Evolutionary conservation across 2,888 invertebrate species (phyloP), one percentile per base, ranked within the genome.

Genomic region (Magallana nippona): DNA sequence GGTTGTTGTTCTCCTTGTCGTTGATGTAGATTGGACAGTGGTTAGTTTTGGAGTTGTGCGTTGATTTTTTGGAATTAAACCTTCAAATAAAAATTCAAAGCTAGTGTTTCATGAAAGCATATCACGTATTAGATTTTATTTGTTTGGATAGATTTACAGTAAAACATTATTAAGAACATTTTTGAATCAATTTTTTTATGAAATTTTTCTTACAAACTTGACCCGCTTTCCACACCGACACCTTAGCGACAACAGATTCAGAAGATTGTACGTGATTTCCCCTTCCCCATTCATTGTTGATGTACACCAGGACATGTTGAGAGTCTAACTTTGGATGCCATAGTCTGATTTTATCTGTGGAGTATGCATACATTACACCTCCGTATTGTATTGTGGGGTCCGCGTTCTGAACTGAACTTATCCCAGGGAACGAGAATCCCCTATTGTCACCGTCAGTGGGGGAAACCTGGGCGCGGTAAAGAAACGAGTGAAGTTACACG

Each of bases 291-390:
- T 82, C 71, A 71, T 55, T 56, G 71, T 55, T 82, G 55, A 82
- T 55, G 55, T 82, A 71, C n/a, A 82, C 56, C 8, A 82, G 82
- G 56, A 22, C 56, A n/a, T 55, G 55, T 13, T 55, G 44, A 17
- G 27, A 19, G 11, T 55, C 27, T 44, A 82, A 56, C 11, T 55
- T 22, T n/a, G 82, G 82, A 19, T 19, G 78, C 78, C 78, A 82
- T 2, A 71, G 11, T 22, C 82, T 27, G 22, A 82, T 19, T 44
- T 78, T 78, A 19, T 22, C n/a, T 44, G 22, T 58, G n/a, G 82
- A 78, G 15, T 82, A 82, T n/a, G 82, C 78, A 82, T 58, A 82
- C 27, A 82, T 78, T n/a, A 82, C 78, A 22, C 82, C 82, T 10
- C 82, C 82, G 27, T 82, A 82, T 58, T 57, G 22, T 13, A 17